phyloP scores from a whole-genome alignment of 2,888 invertebrate genomes.

The Alcis repandata region DNA sequence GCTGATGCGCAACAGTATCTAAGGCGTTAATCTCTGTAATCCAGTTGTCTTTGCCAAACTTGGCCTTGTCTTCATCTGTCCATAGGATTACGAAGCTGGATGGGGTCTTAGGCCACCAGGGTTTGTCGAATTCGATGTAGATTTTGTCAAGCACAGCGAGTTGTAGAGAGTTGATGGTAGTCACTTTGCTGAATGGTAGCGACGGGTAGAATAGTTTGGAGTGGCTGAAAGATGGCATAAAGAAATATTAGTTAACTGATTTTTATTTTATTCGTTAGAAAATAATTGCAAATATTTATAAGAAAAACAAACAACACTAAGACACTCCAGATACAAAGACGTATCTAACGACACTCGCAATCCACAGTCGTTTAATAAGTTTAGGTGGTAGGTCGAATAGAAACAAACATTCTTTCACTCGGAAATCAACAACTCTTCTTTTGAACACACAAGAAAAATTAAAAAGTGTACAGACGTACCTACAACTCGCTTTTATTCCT shows the following conservation, averaged over 20 bases:
- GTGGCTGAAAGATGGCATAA: slow-evolving; percentile 65
- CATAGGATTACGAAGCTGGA: slow-evolving; percentile 86
- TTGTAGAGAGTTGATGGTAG: slow-evolving; percentile 87
- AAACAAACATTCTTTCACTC: too few species aligned
- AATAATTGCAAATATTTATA: too few species aligned
- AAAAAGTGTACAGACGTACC: too few species aligned
- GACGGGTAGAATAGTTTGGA: slow-evolving; percentile 86
- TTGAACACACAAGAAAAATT: too few species aligned
- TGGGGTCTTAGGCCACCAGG: slow-evolving; percentile 87
- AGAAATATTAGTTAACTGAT: background rate
- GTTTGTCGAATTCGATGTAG: slow-evolving; percentile 88
- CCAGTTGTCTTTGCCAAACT: slow-evolving; percentile 85
- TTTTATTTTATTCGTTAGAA: too few species aligned
- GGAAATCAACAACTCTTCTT: too few species aligned
- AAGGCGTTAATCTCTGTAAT: slow-evolving; percentile 88
- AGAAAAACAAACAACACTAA: too few species aligned
- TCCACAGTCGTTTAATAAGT: too few species aligned
- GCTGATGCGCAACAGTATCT: slow-evolving; percentile 86
- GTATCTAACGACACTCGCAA: too few species aligned
- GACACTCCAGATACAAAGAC: too few species aligned
- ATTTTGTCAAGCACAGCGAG: slow-evolving; percentile 90
- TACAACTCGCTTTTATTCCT: too few species aligned
- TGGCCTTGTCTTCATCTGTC: slow-evolving; percentile 81
- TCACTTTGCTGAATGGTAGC: slow-evolving; percentile 84
- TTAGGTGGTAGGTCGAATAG: too few species aligned